phyloP scores from a whole-genome alignment of 2,888 invertebrate species.

The Drosophila robusta region DNA sequence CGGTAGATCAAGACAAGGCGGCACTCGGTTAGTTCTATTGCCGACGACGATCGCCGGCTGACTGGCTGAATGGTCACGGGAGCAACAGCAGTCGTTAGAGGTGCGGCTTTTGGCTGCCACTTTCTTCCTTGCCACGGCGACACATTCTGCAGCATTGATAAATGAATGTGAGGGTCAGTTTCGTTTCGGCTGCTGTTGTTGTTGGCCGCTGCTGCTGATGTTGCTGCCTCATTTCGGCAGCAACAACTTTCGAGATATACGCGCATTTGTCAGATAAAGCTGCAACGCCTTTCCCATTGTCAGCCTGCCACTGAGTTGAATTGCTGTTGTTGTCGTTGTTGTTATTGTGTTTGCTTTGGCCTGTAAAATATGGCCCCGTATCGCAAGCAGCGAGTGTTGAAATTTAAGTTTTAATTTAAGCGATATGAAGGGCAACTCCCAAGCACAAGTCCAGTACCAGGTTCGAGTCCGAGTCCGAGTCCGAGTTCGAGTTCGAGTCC shows the following conservation, averaged over 20 bases:
- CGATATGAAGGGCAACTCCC: slow-evolving; percentile 70
- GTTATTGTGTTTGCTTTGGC: slow-evolving; percentile 64
- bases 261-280: slow-evolving; percentile 78
- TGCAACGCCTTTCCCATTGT: slow-evolving; percentile 78
- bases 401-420: slow-evolving; percentile 80
- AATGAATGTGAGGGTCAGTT: slow-evolving; percentile 81
- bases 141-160: slow-evolving; percentile 74
- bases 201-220: slow-evolving; percentile 16
- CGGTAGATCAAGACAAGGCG: slow-evolving; percentile 66
- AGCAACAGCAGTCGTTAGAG: slow-evolving; percentile 47
- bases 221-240: slow-evolving; percentile 48
- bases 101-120: slow-evolving; percentile 51
- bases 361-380: slow-evolving; percentile 69
- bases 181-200: slow-evolving; percentile 38
- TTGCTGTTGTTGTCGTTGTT: slow-evolving; percentile 23
- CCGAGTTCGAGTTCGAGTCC: slow-evolving; percentile 1
- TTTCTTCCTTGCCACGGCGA: slow-evolving; percentile 64
- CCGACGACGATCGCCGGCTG: slow-evolving; percentile 40
- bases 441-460: too few species aligned
- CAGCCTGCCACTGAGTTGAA: slow-evolving; percentile 66
- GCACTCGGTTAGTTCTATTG: slow-evolving; percentile 43
- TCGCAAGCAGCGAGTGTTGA: slow-evolving; percentile 75
- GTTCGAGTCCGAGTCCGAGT: slow-evolving; percentile 3
- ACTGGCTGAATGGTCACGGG: slow-evolving; percentile 30
- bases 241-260: slow-evolving; percentile 76